Conservation (phyloP, 2,797 vertebrate species). For the Gymnopithys bicolor region DNA sequence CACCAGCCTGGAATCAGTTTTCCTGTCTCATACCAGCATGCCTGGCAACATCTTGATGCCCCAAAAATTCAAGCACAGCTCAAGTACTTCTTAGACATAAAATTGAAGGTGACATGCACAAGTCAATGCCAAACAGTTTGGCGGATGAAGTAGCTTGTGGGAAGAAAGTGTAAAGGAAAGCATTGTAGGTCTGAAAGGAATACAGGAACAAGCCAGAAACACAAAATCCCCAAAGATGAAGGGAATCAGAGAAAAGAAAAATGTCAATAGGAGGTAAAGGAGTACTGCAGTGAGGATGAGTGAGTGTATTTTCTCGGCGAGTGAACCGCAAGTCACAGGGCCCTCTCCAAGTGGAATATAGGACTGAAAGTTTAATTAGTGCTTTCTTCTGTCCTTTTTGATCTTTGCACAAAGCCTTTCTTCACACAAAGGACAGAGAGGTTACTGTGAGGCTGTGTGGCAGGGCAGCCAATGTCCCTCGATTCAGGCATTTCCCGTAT, state of each 20-base stretch:
- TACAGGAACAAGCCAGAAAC: background rate
- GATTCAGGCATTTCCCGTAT: constrained; percentile 20
- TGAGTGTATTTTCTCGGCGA: background rate
- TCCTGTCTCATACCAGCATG: background rate
- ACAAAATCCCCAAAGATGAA: background rate
- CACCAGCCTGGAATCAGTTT: background rate
- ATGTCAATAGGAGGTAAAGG: background rate
- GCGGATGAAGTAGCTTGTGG: background rate
- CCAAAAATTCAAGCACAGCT: background rate
- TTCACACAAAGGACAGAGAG: constrained; percentile 29
- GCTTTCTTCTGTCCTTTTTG: constrained; percentile 28
- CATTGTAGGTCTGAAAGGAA: background rate
- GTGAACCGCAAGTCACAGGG: background rate
- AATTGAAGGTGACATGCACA: background rate
- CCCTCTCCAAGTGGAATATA: background rate
- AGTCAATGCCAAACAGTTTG: background rate
- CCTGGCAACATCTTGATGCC: background rate
- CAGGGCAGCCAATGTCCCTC: background rate
- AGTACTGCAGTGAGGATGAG: background rate
- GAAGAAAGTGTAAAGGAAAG: background rate
- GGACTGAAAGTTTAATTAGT: constrained; percentile 25
- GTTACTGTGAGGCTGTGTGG: background rate
- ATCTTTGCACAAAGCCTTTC: constrained; percentile 51
- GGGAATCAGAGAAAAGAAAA: background rate
- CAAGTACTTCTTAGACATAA: background rate